phyloP scores from a whole-genome alignment of 2,888 invertebrate genomes.

The Pilophorus perplexus region DNA sequence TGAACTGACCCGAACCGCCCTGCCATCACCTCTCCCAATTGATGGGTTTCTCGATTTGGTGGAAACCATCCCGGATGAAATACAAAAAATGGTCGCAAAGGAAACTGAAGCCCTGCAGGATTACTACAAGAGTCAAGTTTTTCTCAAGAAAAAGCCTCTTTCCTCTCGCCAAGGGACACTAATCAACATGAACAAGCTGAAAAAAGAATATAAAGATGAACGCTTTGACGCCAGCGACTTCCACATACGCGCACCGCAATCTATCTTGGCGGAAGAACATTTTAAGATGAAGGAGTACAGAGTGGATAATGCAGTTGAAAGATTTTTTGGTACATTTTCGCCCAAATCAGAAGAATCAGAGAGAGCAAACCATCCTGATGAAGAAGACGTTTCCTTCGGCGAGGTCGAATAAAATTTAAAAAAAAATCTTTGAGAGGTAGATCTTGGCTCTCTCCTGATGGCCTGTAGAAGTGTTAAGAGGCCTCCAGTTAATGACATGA shows the following conservation, averaged over 20 bases:
- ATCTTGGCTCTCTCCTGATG: too few species aligned
- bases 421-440: too few species aligned
- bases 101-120: neutral
- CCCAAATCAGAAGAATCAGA: too few species aligned
- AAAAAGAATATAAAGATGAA: slow-evolving; percentile 3
- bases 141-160: neutral
- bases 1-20: too few species aligned
- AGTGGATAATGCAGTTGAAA: slow-evolving; percentile 15
- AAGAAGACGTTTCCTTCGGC: too few species aligned
- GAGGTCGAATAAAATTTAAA: too few species aligned
- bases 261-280: neutral
- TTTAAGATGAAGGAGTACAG: too few species aligned
- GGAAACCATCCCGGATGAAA: slow-evolving; percentile 14
- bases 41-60: slow-evolving; percentile 10
- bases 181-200: slow-evolving; percentile 19
- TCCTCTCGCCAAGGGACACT: neutral
- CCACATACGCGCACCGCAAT: neutral
- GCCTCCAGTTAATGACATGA: too few species aligned
- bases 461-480: too few species aligned
- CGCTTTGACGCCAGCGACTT: slow-evolving; percentile 18
- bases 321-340: too few species aligned
- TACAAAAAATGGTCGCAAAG: slow-evolving; percentile 1
- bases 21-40: slow-evolving; percentile 4
- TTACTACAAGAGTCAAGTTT: neutral
- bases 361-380: too few species aligned